Evolutionary conservation across 2,113 vertebrate genomes (phyloP).

Genomic region (Epinephelus lanceolatus): DNA sequence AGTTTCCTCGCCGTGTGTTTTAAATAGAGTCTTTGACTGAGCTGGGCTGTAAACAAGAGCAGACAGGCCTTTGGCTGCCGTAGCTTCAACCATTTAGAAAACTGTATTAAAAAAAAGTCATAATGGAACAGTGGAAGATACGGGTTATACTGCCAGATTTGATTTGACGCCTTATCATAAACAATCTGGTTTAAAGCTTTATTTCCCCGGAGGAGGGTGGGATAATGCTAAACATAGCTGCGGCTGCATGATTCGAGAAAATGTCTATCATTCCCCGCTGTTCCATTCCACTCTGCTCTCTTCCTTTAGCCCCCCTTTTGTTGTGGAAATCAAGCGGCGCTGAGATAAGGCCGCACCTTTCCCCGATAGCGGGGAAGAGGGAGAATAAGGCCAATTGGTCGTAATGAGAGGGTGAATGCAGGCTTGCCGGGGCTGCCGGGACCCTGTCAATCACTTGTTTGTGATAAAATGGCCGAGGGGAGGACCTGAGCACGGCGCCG

Average conservation of each 20-base stretch:
- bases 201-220: conserved; percentile 49
- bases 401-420: conserved; percentile 85
- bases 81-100: conserved; percentile 33
- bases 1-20: conserved; percentile 73
- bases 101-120: conserved; percentile 27
- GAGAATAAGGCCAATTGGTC: conserved; percentile 88
- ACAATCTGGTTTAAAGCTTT: conserved; percentile 60
- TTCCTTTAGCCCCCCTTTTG: conserved; percentile 59
- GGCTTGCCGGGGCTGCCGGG: conserved; percentile 79
- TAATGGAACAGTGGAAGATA: conserved; percentile 40
- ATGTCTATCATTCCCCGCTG: conserved; percentile 59
- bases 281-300: conserved; percentile 50
- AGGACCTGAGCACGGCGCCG: conserved; percentile 64
- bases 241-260: conserved; percentile 58
- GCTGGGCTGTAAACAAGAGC: conserved; percentile 75
- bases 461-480: conserved; percentile 75
- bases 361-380: conserved; percentile 80
- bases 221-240: conserved; percentile 64
- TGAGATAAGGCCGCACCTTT: conserved; percentile 87
- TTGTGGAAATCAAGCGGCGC: conserved; percentile 77
- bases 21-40: conserved; percentile 82
- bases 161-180: conserved; percentile 67
- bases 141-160: conserved; percentile 51
- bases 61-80: conserved; percentile 68
- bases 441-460: conserved; percentile 87